Conservation (phyloP, 2,797 vertebrate genomes). For the Lateolabrax maculatus region DNA sequence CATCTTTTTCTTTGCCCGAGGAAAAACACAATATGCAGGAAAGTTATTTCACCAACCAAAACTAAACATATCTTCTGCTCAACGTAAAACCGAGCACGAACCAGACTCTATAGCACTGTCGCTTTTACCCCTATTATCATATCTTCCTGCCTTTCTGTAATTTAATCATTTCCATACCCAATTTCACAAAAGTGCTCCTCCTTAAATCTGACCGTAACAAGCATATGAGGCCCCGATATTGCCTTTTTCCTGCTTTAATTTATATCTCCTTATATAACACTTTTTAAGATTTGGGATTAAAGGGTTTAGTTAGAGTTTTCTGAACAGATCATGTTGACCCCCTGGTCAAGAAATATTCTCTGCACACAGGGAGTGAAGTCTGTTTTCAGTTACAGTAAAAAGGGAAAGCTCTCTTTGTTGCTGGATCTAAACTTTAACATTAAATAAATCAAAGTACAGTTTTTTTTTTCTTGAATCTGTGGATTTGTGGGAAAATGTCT, state of each 20-base stretch:
- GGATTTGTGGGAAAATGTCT: slow-evolving; percentile 58
- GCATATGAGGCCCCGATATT: slow-evolving; percentile 5
- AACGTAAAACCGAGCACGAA: slow-evolving; percentile 31
- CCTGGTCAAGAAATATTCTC: slow-evolving; percentile 20
- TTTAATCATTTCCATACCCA: slow-evolving; percentile 29
- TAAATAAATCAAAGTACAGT: slow-evolving; percentile 28
- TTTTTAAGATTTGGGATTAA: background rate
- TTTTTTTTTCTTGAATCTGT: slow-evolving; percentile 39
- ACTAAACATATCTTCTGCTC: slow-evolving; percentile 55
- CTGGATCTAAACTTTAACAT: slow-evolving; percentile 11
- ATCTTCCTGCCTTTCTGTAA: slow-evolving; percentile 44
- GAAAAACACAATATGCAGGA: slow-evolving; percentile 37
- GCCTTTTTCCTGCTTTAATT: slow-evolving; percentile 9
- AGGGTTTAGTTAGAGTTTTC: background rate
- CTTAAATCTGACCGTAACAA: slow-evolving; percentile 17
- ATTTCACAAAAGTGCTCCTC: slow-evolving; percentile 19
- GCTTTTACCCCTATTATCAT: slow-evolving; percentile 47
- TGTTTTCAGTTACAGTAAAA: slow-evolving; percentile 41
- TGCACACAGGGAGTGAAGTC: background rate
- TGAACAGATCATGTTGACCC: slow-evolving; percentile 24
- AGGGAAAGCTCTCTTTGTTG: slow-evolving; percentile 12
- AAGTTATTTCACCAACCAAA: slow-evolving; percentile 46
- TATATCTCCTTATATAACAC: background rate
- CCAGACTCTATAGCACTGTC: slow-evolving; percentile 27
- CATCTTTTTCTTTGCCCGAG: background rate